A percentile compares a stretch with the other conserved stretches of the same genome.
These are phyloP conservation scores for Oreochromis aureus DNA, from an alignment of 2,113 vertebrate species.

Conservation along the genomic window DNA sequence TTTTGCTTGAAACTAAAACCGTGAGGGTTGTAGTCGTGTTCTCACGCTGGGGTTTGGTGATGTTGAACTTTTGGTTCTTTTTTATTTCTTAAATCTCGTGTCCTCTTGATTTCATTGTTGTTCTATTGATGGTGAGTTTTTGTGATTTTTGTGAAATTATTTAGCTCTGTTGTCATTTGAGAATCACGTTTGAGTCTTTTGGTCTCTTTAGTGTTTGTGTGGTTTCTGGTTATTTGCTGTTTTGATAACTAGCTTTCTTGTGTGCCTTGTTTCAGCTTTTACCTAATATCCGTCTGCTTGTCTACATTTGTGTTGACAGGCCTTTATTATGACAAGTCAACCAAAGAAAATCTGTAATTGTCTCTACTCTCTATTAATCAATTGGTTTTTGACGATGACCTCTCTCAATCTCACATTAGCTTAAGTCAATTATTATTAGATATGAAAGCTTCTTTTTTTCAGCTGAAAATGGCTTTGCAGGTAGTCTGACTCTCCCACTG, in stretches of 20 bases:
- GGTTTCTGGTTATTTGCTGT: background rate
- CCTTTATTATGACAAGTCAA: background rate
- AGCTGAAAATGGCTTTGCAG: background rate
- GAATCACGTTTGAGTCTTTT: background rate
- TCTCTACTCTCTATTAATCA: background rate
- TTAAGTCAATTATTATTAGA: background rate
- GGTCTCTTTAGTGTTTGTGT: background rate
- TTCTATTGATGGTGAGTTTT: background rate
- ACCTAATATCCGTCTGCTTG: background rate
- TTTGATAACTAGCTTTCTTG: background rate
- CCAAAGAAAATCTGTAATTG: background rate
- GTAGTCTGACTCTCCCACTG: background rate
- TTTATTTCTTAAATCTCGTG: background rate
- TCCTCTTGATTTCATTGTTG: accelerated
- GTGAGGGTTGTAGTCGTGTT: accelerated
- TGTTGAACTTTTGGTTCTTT: background rate
- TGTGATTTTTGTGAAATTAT: background rate
- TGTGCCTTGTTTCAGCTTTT: background rate
- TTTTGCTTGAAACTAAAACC: background rate
- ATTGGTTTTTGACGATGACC: background rate
- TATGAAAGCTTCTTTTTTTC: background rate
- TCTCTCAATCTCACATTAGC: background rate
- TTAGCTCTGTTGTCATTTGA: background rate
- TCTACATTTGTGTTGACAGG: background rate
- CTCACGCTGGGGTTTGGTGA: background rate